Percentiles rank a stretch among this genome's conserved stretches.
Evolutionary conservation across 1,140 invertebrate species (phyloP).

Genomic region (Zaprionus nigranus): DNA sequence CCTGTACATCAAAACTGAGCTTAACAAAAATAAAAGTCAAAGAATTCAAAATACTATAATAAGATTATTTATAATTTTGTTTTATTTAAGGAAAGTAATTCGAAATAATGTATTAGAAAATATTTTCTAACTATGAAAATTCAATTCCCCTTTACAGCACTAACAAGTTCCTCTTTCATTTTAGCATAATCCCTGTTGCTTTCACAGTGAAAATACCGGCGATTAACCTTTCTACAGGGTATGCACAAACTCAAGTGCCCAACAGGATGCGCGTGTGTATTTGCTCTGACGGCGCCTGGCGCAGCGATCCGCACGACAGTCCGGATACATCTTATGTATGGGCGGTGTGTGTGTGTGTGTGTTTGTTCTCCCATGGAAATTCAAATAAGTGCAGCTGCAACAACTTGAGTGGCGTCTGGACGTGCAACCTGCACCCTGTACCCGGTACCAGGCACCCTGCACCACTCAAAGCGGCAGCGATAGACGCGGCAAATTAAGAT

Average conservation of each 20-base stretch:
- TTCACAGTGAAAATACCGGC: neutral
- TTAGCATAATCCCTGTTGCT: no score
- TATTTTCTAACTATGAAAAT: no score
- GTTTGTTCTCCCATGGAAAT: conserved; percentile 61
- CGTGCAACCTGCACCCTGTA: neutral
- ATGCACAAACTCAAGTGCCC: conserved; percentile 57
- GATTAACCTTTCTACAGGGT: conserved; percentile 5
- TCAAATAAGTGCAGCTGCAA: conserved; percentile 77
- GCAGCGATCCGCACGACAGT: conserved; percentile 32
- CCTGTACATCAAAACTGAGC: neutral
- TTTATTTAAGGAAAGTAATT: no score
- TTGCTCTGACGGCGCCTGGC: conserved; percentile 62
- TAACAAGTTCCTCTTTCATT: neutral
- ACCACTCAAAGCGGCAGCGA: conserved; percentile 52
- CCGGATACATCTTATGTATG: conserved; percentile 39
- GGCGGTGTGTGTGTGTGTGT: conserved; percentile 32
- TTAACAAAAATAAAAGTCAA: neutral
- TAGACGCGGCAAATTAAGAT: conserved; percentile 79
- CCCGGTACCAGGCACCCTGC: neutral
- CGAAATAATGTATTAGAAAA: no score
- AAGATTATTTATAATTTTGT: no score
- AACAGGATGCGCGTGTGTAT: conserved; percentile 69
- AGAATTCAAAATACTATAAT: neutral
- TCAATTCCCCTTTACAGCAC: no score
- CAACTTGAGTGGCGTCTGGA: conserved; percentile 56